A percentile compares a stretch with the other conserved stretches of the same genome.
phyloP scores from a whole-genome alignment of 1,140 invertebrate genomes.

The Phortica variegata region DNA sequence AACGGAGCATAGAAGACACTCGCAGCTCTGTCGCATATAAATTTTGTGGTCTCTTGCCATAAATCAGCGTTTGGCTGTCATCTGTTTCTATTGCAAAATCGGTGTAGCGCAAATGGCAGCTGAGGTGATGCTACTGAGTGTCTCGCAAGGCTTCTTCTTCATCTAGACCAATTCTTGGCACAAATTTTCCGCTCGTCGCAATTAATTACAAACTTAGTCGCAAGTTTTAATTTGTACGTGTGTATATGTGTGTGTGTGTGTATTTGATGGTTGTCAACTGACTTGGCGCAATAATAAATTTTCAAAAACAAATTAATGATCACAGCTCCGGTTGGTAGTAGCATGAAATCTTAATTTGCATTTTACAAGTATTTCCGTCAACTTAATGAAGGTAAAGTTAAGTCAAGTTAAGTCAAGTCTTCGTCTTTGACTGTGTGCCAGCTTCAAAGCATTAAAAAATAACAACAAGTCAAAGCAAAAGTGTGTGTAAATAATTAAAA shows the following conservation, averaged over 20 bases:
- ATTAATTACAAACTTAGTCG: slow-evolving; percentile 43
- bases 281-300: slow-evolving; percentile 4
- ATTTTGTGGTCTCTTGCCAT: slow-evolving; percentile 48
- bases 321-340: no score
- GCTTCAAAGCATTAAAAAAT: no score
- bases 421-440: no score
- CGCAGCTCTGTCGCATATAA: slow-evolving; percentile 41
- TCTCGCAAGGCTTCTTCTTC: slow-evolving; percentile 33
- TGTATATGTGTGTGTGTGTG: slow-evolving; percentile 17
- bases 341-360: no score
- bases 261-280: background rate
- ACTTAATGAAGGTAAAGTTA: no score
- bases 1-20: slow-evolving; percentile 21
- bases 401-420: no score
- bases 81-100: slow-evolving; percentile 40
- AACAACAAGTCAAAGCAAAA: no score
- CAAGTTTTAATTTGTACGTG: slow-evolving; percentile 14
- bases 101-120: slow-evolving; percentile 45
- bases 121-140: slow-evolving; percentile 2
- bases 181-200: no score
- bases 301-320: no score
- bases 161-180: no score
- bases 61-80: slow-evolving; percentile 55
- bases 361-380: no score
- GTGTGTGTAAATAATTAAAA: no score